Base-by-base conservation (phyloP, 2,797 vertebrate species). In the Amblyraja radiata region DNA sequence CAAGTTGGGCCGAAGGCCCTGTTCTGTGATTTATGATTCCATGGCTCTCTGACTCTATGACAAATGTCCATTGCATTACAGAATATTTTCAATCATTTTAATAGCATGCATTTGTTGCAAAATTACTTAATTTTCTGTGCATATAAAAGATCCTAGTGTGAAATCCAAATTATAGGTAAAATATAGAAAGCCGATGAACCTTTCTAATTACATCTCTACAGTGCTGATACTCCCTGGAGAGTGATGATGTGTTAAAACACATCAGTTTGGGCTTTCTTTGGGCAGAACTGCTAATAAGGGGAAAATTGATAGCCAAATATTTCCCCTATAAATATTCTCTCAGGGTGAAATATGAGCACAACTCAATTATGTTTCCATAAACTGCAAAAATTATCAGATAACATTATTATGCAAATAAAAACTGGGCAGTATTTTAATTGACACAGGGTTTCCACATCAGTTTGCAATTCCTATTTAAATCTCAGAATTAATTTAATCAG, bases 141-240 rank as follows among this genome's bases (percentile, higher is more conserved):
- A 98, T 98, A 97, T 97, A 97, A 97, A 98, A 98, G 96, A 96
- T 95, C 96, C 95, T 97, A 97, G 97, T 97, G 96, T 96, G 96
- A 97, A 95, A 95, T 94, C 94, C 96, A 96, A 96, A 96, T 97
- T 97, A 97, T 97, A 97, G 96, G 96, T 96, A 97, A 96, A 97
- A 97, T 96, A 96, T 95, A 96, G 96, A 96, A 97, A 97, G 96
- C 97, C 98, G 98, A 98, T 98, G 97, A 98, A 97, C 97, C 97
- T 96, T 96, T 97, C 97, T 97, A 98, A 98, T 98, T 98, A 97
- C 96, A 95, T 97, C 96, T 95, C 97, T 97, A 97, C 97, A 97
- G 97, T 96, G 96, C 97, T 97, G 96, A 94, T 94, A 93, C 95
- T 97, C 97, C 96, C 97, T 94, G 93, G 96, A 96, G 96, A 96